Evolutionary conservation across 2,797 vertebrate genomes (phyloP), one percentile per base, ranked within the genome.

Genomic region (Peromyscus melanophrys): DNA sequence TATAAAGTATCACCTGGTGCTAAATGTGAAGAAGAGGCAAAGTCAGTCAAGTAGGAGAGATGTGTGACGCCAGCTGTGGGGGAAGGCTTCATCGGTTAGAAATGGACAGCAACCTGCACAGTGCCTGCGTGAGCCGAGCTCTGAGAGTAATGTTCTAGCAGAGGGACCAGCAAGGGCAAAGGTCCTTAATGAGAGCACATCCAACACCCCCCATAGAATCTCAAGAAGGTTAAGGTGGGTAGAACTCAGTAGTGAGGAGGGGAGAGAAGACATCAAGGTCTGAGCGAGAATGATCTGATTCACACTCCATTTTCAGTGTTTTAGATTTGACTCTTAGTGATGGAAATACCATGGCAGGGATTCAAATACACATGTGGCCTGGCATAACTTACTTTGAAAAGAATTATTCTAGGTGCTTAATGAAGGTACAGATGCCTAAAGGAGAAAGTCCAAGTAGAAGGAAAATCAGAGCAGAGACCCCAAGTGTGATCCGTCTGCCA

Each of bases 131-230:
- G 21, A 83, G 21, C 34, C 49, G 25, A 34, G 8, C 23, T 9
- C 27, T 17, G 16, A 1, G 0, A 4, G 1, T 13, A 29, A 46
- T 19, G 14, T 6, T 69, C 13, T 7, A 23, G 31, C 19, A 37
- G 57, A 29, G 40, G 4, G 31, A 43, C n/a, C 23, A 17, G 23
- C 29, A 75, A 83, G 55, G 3, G n/a, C 55, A 49, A 52, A 49
- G 65, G 52, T 59, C 55, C 29, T 76, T 89, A 27, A 31, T 8
- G 77, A n/a, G 46, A 67, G 59, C 13, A 4, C 0, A 4, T 5
- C 57, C 63, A 14, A 21, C 43, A 14, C 23, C 1, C 37, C 37
- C 14, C 31, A 19, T 12, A 31, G 63, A 52, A 46, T 17, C 12
- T 46, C 16, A 2, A n/a, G n/a, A 84, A 57, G 61, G 4, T 52